A percentile compares a stretch with the other conserved stretches of the same genome.
phyloP scores from a whole-genome alignment of 2,797 vertebrate species.

The Galaxias olidus region DNA sequence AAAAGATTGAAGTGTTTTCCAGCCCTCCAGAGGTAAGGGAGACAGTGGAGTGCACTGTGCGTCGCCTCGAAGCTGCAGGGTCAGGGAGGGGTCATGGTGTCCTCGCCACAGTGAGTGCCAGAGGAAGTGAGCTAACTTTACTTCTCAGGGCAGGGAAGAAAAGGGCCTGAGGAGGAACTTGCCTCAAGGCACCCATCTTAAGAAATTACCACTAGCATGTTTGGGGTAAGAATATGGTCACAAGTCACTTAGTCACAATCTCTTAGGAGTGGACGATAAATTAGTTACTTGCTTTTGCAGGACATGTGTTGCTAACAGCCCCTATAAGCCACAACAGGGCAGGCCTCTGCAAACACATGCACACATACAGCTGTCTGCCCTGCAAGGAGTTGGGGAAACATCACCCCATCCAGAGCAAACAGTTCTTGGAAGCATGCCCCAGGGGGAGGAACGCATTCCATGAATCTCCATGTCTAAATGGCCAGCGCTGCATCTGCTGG shows the following conservation, averaged over 20 bases:
- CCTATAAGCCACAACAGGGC: conserved; percentile 32
- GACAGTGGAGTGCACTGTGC: conserved; percentile 12
- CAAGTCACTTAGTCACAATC: too few relatives aligned
- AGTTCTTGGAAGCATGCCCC: conserved; percentile 62
- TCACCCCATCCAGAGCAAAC: conserved; percentile 44
- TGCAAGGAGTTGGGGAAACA: conserved; percentile 29
- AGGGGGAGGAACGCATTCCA: conserved; percentile 54
- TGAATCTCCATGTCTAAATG: conserved; percentile 45
- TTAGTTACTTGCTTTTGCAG: neutral
- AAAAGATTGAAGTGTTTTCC: conserved; percentile 17
- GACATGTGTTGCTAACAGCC: conserved; percentile 35
- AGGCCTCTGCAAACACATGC: conserved; percentile 36
- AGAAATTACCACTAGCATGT: too few relatives aligned
- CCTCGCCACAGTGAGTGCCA: conserved; percentile 13
- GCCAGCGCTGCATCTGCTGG: neutral
- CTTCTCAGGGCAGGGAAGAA: conserved; percentile 17
- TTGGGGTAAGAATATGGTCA: too few relatives aligned
- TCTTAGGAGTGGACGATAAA: neutral
- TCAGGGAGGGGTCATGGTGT: conserved; percentile 23
- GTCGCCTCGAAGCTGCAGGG: conserved; percentile 31
- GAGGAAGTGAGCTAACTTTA: conserved; percentile 46
- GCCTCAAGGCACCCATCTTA: too few relatives aligned
- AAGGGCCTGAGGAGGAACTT: neutral
- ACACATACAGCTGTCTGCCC: conserved; percentile 40
- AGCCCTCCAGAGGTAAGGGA: conserved; percentile 29